Conservation (phyloP, 2,888 invertebrate species). For the Dinocampus coccinellae region DNA sequence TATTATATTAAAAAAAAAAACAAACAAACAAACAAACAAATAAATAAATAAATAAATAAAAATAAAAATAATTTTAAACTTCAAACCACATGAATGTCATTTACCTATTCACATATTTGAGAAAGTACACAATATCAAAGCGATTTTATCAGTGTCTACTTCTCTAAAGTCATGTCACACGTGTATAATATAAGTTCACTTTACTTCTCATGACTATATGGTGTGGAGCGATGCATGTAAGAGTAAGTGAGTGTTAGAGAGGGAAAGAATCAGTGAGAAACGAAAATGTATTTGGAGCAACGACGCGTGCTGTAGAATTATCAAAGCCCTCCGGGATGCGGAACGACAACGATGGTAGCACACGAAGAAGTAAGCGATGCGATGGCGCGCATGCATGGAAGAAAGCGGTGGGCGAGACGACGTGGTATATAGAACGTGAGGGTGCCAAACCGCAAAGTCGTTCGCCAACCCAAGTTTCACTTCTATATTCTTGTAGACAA, state of each 20-base stretch:
- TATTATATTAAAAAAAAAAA: too few species aligned
- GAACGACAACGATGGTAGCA: neutral
- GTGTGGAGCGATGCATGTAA: neutral
- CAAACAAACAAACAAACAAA: too few species aligned
- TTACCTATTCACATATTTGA: neutral
- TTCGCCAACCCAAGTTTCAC: slow-evolving; percentile 35
- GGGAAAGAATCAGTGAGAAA: neutral
- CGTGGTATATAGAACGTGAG: slow-evolving; percentile 13
- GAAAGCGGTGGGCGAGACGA: slow-evolving; percentile 12
- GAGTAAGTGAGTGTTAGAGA: neutral
- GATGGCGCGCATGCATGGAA: neutral
- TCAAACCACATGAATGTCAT: neutral
- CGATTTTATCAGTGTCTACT: slow-evolving; percentile 8
- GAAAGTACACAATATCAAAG: neutral
- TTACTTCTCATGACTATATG: slow-evolving; percentile 6
- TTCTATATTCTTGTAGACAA: slow-evolving; percentile 11
- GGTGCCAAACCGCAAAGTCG: slow-evolving; percentile 39
- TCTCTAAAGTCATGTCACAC: slow-evolving; percentile 27
- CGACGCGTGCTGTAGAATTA: slow-evolving; percentile 36
- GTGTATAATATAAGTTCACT: slow-evolving; percentile 9
- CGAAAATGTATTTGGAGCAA: slow-evolving; percentile 27
- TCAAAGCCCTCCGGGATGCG: slow-evolving; percentile 32
- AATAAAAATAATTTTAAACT: neutral
- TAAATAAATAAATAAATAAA: too few species aligned
- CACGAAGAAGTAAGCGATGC: neutral